Evolutionary conservation across 2,888 invertebrate species (phyloP).

Genomic region (Latrodectus elegans): DNA sequence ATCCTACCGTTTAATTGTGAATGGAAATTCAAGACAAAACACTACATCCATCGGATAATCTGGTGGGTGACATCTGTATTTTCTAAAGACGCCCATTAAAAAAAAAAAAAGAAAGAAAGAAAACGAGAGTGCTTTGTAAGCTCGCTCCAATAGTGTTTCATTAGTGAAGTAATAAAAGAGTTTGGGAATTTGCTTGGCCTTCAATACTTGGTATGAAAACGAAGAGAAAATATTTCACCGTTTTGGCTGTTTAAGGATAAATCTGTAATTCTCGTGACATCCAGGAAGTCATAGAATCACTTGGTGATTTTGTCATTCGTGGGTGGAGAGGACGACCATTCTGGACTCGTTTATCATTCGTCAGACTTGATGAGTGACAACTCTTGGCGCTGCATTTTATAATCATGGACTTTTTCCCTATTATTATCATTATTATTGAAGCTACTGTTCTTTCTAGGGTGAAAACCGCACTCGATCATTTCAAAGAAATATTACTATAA

Average conservation of each 20-base stretch:
- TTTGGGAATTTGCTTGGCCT: neutral
- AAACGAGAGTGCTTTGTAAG: neutral
- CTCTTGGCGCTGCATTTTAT: constrained; percentile 47
- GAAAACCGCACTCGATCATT: constrained; percentile 24
- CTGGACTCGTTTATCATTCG: constrained; percentile 49
- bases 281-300: constrained; percentile 41
- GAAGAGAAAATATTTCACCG: neutral
- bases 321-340: constrained; percentile 50
- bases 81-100: too few relatives aligned
- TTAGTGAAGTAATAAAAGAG: neutral
- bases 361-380: constrained; percentile 58
- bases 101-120: too few relatives aligned
- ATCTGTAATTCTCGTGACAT: constrained; percentile 48
- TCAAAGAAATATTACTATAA: neutral
- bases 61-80: too few relatives aligned
- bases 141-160: neutral
- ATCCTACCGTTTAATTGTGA: too few relatives aligned
- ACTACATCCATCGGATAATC: too few relatives aligned
- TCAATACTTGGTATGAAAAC: neutral
- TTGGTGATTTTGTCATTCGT: constrained; percentile 46
- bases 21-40: too few relatives aligned
- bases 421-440: constrained; percentile 29
- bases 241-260: constrained; percentile 28
- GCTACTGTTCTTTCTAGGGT: neutral
- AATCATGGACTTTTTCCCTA: constrained; percentile 40